phyloP scores from a whole-genome alignment of 2,888 invertebrate genomes.

The Clunio marinus region DNA sequence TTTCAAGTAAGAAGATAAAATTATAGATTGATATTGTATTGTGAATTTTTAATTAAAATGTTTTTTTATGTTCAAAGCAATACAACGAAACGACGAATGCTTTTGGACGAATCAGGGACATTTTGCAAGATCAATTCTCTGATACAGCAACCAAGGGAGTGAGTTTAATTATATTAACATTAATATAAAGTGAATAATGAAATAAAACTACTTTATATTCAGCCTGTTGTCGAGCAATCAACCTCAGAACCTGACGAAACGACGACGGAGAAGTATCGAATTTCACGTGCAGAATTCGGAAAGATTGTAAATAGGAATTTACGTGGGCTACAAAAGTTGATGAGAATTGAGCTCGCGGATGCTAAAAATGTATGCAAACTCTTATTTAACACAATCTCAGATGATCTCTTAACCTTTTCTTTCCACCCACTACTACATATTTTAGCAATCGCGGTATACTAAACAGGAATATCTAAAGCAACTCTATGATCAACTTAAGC shows the following conservation, averaged over 20 bases:
- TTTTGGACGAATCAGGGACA: conserved; percentile 47
- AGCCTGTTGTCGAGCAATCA: conserved; percentile 21
- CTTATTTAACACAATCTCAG: conserved; percentile 27
- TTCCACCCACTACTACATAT: no score
- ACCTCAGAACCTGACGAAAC: conserved; percentile 28
- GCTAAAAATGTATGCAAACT: conserved; percentile 49
- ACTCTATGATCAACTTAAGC: conserved; percentile 11
- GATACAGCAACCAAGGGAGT: conserved; percentile 44
- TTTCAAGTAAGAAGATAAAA: conserved; percentile 6
- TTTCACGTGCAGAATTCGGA: conserved; percentile 49
- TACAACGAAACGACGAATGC: conserved; percentile 48
- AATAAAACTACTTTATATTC: not conserved
- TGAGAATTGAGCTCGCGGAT: conserved; percentile 47
- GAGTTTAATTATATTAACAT: conserved; percentile 9
- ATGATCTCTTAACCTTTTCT: conserved; percentile 30
- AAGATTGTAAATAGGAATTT: conserved; percentile 49
- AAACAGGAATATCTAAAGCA: conserved; percentile 47
- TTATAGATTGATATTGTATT: conserved; percentile 8
- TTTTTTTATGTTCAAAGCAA: conserved; percentile 46
- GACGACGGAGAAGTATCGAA: conserved; percentile 48
- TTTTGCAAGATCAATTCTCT: conserved; percentile 47
- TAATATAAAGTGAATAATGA: not conserved
- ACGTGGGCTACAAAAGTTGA: conserved; percentile 48
- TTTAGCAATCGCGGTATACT: conserved; percentile 49
- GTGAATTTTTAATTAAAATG: conserved; percentile 14